Evolutionary conservation across 2,113 vertebrate species (phyloP), one percentile per base, ranked within the genome.

Genomic region (Ictidomys tridecemlineatus): DNA sequence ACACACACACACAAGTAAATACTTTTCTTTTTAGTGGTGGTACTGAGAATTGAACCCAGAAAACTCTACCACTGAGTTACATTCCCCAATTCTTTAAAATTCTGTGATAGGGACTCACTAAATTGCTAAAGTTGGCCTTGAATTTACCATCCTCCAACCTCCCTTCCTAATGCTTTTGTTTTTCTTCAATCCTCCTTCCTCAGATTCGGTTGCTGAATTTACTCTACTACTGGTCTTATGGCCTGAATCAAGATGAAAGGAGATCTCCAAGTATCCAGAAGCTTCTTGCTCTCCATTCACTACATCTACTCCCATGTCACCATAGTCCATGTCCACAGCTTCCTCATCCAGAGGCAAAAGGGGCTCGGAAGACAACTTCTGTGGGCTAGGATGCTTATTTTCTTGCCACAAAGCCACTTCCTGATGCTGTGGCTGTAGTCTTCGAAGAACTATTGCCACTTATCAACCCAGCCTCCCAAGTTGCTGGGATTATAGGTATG

Each of bases 391-490:
- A 22, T 99, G 99, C 96, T 99, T 99, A 83, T 98, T 99, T 97
- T 99, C 99, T 94, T 99, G 99, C 93, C 99, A 99, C 76, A 97
- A 99, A 86, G 99, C 99, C 70, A 98, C 98, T 95, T 99, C 99
- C 86, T 99, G 99, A 67, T 99, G 99, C 98, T 99, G 99, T 26
- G 99, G 98, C 94, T 99, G 99, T 13, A 99, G 96, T 26, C 99
- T 99, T 91, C 99, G 99, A 97, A 99, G 99, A 98, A 99, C 99
- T 98, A 99, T 98, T 85, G 99, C 99, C 92, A 99, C 99, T 99
- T 99, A 97, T 77, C 97, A 96, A 91, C 34, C 7, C 58, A 61
- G 58, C 58, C 58, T 61, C 58, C 24, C 8, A 61, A 61, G 8
- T 61, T 26, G 58, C 58, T 61, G 58, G 58, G 22, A 61, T 61